Evolutionary conservation across 2,113 vertebrate genomes (phyloP).

Genomic region (Dendropsophus ebraccatus): DNA sequence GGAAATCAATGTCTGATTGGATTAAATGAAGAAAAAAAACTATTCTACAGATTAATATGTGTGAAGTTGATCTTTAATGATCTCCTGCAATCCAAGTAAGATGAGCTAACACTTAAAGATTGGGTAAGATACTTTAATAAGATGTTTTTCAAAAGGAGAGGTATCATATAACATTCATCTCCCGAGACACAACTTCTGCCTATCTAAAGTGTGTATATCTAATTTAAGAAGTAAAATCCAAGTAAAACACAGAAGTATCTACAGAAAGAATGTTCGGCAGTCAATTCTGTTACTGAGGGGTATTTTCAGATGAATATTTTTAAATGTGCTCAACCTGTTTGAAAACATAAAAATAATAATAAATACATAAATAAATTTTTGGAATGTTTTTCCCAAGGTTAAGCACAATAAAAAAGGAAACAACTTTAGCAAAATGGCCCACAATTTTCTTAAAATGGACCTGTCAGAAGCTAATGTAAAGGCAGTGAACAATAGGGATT

Average conservation of each 20-base stretch:
- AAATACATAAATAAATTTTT: too few species aligned
- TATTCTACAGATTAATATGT: neutral
- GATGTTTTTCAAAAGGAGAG: neutral
- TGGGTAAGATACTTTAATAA: neutral
- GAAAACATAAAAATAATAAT: too few species aligned
- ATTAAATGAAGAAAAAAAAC: neutral
- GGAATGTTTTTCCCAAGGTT: too few species aligned
- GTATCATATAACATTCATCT: neutral
- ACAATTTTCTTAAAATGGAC: too few species aligned
- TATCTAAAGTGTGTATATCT: neutral
- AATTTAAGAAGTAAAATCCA: neutral
- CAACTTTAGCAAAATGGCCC: too few species aligned
- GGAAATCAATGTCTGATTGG: neutral
- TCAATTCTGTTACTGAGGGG: too few species aligned
- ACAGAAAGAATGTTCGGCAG: too few species aligned
- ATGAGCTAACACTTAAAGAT: neutral
- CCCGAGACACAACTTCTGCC: neutral
- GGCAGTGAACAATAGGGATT: too few species aligned
- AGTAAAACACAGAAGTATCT: neutral
- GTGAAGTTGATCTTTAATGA: neutral
- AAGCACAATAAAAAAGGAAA: too few species aligned
- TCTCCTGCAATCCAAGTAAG: neutral
- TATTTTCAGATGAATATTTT: too few species aligned
- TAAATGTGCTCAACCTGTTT: too few species aligned
- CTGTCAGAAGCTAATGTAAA: too few species aligned